Base-by-base conservation (phyloP, 1,140 invertebrate genomes). In the Trichonephila inaurata region DNA sequence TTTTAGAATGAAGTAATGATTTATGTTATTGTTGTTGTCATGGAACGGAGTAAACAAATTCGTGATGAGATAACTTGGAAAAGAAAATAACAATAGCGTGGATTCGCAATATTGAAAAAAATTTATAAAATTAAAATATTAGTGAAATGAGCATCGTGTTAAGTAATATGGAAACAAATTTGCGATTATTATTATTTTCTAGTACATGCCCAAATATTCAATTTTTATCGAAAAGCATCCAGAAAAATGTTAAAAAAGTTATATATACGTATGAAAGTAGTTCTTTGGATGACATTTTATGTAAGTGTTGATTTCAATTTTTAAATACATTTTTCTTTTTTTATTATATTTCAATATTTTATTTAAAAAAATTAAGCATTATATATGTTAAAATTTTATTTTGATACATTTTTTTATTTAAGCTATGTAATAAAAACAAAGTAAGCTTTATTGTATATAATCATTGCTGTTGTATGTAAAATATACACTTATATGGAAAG, bases 221-320 rank as follows among this genome's bases (percentile, higher is more conserved):
- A 0, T 94, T 89, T 85, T 69, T 94, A 82, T 89, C 88, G n/a
- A 89, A 94, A 40, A 85, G 61, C 58, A 62, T 77, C 1, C 60
- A 62, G 8, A 90, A 69, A 90, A 83, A 66, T 85, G 93, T 94
- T 1, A 90, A 85, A 61, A 94, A 85, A 89, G 93, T 85, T 33
- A 85, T 94, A n/a, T 94, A 94, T 61, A 83, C 87, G 1, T 94
- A 69, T 94, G 93, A 94, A 85, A 94, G 21, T 58, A 90, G 87
- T 51, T 89, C 93, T 33, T 69, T 94, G 10, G 93, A 94, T 90
- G 93, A 94, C 64, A 94, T 94, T 64, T 60, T 94, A n/a, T 89
- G 93, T 94, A 40, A 83, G 93, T 86, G 51, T 0, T 51, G 51
- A 40, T 51, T 7, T 51, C 7, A 51, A 0, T 7, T 51, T 51